Evolutionary conservation across 2,797 vertebrate genomes (phyloP), one percentile per base, ranked within the genome.

Genomic region (Galago senegalensis): DNA sequence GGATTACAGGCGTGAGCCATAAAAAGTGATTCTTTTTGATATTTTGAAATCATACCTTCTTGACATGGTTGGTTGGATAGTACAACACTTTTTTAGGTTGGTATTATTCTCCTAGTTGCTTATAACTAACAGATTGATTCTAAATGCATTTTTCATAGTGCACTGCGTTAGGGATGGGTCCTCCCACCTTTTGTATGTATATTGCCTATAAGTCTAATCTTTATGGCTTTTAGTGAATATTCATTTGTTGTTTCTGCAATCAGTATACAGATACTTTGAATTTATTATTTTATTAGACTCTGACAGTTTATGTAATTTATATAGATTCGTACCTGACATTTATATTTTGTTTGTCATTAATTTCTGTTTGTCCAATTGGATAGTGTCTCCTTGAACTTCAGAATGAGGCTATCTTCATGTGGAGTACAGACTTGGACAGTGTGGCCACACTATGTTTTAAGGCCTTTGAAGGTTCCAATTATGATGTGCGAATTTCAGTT

Each of bases 361-460:
- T 77, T 93, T 97, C 65, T 96, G 18, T 96, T 97, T 97, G 34
- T 34, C 3, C 18, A 46, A 63, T 79, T 97, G n/a, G 96, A 18
- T 98, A 99, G 99, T 99, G 99, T 98, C 98, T 99, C 96, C 98
- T 99, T 97, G 99, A 99, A 98, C 99, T 99, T 97, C 99, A 99
- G 97, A 99, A 99, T 70, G 99, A 99, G 98, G 99, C 99, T 7
- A 82, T 98, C 34, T 99, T 99, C 98, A 98, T 99, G 98, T 99
- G 99, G 99, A 99, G 96, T 97, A 99, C 99, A 58, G 99, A 99
- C 95, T 89, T 99, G 96, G 99, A 99, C 96, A 99, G 99, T 87
- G 98, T 99, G 93, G 98, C 99, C 89, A 99, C 99, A 5, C 97
- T 99, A 13, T 99, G 99, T 98, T 99, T 99, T 98, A 99, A 99